Evolutionary conservation across 2,888 invertebrate genomes (phyloP), one percentile per base, ranked within the genome.

Genomic region (Sipha maydis): DNA sequence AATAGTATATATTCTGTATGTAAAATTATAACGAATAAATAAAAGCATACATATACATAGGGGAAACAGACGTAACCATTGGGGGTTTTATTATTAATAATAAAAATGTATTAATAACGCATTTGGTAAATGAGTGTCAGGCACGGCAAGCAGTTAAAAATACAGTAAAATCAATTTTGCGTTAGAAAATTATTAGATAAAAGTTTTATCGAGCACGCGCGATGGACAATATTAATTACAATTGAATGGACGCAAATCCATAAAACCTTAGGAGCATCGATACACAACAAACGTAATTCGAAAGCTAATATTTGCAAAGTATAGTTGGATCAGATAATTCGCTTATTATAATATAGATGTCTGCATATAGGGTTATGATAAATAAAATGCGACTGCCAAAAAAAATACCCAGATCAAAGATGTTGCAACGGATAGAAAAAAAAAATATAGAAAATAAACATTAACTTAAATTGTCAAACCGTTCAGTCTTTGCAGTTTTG

Each of bases 211-310:
- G 31, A 28, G 5, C 48, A 38, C 71, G 28, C 31, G 71, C 71
- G 14, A 83, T 69, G 82, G 3, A 83, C 25, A 71, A 31, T 83
- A 83, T 69, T 48, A 31, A 48, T 83, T 48, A 41, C 19, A 71
- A 82, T 14, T 17, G 48, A 82, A 71, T 71, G 71, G 69, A 69
- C 21, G 31, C 48, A 1, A 71, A 21, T 2, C 31, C 2, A 28
- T 25, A 48, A 11, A 48, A 82, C 41, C 69, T 69, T 69, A 5
- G 11, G 11, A 69, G 5, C 41, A 41, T 48, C 69, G 41, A 28
- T 67, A 19, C 0, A 56, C 2, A 14, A 11, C 67, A n/a, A 67
- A 28, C 28, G 69, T 17, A 31, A 71, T 31, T 71, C 28, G 17
- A 31, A 28, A 71, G 17, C 3, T 2, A 21, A 3, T 19, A 19